Evolutionary conservation across 2,113 vertebrate genomes (phyloP).

Genomic region (human (Homo sapiens)): DNA sequence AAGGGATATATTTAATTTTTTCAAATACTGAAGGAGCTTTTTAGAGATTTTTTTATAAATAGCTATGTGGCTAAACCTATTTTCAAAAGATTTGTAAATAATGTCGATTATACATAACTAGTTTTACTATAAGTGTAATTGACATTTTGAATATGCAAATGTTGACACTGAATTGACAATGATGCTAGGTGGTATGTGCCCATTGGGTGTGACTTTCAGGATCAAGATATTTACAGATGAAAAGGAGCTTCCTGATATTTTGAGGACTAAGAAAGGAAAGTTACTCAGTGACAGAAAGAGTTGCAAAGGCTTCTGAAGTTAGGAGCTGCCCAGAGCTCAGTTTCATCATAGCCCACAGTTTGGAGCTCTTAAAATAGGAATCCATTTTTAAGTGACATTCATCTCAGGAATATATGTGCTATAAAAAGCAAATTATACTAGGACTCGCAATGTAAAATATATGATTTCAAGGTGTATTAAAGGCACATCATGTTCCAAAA

Average conservation of each 20-base stretch:
- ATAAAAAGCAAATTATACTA: conserved; percentile 61
- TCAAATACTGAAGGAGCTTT: background rate
- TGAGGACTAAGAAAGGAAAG: conserved; percentile 35
- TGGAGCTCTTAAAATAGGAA: conserved; percentile 70
- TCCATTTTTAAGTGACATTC: conserved; percentile 75
- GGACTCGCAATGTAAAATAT: conserved; percentile 42
- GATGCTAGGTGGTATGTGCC: no score
- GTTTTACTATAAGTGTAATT: background rate
- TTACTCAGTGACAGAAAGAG: conserved; percentile 31
- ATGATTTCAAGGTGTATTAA: conserved; percentile 59
- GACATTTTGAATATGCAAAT: background rate
- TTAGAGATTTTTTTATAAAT: conserved; percentile 32
- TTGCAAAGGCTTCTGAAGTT: conserved; percentile 28
- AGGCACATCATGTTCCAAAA: background rate
- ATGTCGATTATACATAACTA: background rate
- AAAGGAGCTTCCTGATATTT: background rate
- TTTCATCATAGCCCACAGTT: conserved; percentile 56
- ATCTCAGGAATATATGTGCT: conserved; percentile 60
- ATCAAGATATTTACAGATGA: background rate
- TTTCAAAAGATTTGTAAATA: conserved; percentile 17
- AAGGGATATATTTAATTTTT: background rate
- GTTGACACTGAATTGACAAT: background rate
- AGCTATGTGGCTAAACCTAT: background rate
- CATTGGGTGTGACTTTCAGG: background rate
- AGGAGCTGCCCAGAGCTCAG: conserved; percentile 46